phyloP scores from a whole-genome alignment of 2,888 invertebrate species.

The Sthenelais limicola region DNA sequence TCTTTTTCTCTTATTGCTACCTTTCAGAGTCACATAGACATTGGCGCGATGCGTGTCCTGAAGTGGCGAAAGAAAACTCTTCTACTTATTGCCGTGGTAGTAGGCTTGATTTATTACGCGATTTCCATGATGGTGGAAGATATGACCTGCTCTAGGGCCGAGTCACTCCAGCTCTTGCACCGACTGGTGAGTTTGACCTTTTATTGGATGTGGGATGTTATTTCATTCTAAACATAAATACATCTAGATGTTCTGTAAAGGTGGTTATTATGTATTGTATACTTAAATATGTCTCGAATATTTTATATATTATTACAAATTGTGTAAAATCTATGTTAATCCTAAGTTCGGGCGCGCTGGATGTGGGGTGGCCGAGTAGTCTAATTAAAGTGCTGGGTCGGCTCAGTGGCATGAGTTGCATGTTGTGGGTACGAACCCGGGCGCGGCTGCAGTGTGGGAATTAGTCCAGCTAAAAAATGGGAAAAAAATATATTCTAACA shows the following conservation, averaged over 20 bases:
- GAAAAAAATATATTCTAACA: too few species aligned
- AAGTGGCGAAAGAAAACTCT: conserved; percentile 8
- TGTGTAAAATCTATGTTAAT: not conserved
- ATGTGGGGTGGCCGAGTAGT: too few species aligned
- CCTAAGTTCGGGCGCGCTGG: not conserved
- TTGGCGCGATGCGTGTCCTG: conserved; percentile 14
- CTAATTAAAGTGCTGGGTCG: too few species aligned
- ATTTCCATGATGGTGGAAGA: conserved; percentile 5
- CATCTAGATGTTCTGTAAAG: too few species aligned
- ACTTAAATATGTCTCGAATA: not conserved
- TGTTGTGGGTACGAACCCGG: too few species aligned
- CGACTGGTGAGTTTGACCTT: conserved; percentile 31
- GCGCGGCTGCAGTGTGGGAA: too few species aligned
- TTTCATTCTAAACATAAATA: too few species aligned
- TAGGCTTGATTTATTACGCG: not conserved
- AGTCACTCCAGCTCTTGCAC: conserved; percentile 15
- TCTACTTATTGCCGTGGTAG: not conserved
- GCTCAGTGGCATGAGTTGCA: too few species aligned
- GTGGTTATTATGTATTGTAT: not conserved
- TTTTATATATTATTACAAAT: not conserved
- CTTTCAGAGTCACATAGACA: not conserved
- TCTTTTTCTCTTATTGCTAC: too few species aligned
- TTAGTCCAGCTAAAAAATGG: too few species aligned
- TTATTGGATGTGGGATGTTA: too few species aligned
- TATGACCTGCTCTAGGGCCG: conserved; percentile 6